Evolutionary conservation across 2,797 vertebrate species (phyloP), one percentile per base, ranked within the genome.

Genomic region (Alcedo atthis): DNA sequence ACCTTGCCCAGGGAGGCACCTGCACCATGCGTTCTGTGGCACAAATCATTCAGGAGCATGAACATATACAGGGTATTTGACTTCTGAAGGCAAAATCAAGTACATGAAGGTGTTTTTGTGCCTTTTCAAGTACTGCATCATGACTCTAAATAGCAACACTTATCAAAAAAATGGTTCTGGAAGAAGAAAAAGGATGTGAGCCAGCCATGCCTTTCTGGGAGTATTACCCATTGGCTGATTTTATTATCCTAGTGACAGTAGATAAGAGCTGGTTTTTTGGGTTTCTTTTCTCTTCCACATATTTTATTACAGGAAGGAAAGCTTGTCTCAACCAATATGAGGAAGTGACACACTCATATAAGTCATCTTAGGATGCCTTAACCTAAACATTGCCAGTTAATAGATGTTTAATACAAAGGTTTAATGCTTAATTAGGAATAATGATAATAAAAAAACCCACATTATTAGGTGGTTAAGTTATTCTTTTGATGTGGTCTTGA

Each of bases 221-320:
- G 16, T 75, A 80, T 55, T 89, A 85, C 79, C 86, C 79, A 90
- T 30, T 58, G 58, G 81, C 86, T 95, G 62, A 81, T 93, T 95
- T 96, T 96, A 94, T 94, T 95, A 94, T 94, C 90, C 53, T 83
- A 96, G 62, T 92, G 88, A 94, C 90, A 87, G 88, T 49, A 93
- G 88, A 91, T 95, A 95, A 92, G 89, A 85, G 51, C 4, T 25
- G 32, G 20, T 4, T 54, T 85, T 81, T 54, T 40, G 37, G 37
- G 37, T 54, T 79, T 76, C 87, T 82, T 67, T 14, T 10, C 74
- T 85, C 62, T 96, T 94, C 84, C 94, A 92, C 79, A 73, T 90
- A 93, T 91, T 96, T 96, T 96, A 94, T 94, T 94, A 84, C 95
- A 94, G 96, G 96, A 96, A 96, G 96, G 93, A 96, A 96, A 95